Evolutionary conservation across 2,797 vertebrate genomes (phyloP).

Genomic region (Australoheros facetus): DNA sequence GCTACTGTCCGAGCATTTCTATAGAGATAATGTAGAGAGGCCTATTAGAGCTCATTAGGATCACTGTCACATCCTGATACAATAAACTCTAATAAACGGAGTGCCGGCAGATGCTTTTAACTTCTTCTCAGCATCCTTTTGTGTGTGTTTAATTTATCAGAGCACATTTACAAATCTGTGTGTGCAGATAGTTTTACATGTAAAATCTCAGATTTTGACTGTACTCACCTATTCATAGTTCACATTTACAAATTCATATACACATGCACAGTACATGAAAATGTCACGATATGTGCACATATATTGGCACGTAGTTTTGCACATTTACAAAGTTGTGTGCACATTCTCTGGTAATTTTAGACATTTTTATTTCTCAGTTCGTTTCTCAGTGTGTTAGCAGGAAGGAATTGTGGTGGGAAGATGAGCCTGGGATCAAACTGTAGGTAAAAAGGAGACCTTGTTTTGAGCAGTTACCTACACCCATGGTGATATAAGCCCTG

Average conservation of each 20-base stretch:
- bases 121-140: neutral
- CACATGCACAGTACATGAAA: neutral
- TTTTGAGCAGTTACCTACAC: neutral
- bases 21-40: neutral
- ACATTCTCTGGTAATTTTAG: neutral
- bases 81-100: neutral
- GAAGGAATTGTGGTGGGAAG: neutral
- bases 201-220: neutral
- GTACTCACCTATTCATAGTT: too few relatives aligned
- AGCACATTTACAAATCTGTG: neutral
- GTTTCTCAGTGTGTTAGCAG: too few relatives aligned
- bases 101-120: conserved; percentile 7
- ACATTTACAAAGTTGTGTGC: neutral
- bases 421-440: neutral
- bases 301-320: neutral
- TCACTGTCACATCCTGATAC: conserved; percentile 20
- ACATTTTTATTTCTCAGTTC: neutral
- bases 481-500: neutral
- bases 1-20: conserved; percentile 5
- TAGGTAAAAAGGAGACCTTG: neutral
- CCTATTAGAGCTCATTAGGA: conserved; percentile 35
- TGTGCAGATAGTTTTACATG: neutral
- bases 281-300: neutral
- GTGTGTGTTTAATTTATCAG: neutral
- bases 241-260: neutral